Conservation (phyloP, 1,140 invertebrate species). For the Thaumetopoea pityocampa region DNA sequence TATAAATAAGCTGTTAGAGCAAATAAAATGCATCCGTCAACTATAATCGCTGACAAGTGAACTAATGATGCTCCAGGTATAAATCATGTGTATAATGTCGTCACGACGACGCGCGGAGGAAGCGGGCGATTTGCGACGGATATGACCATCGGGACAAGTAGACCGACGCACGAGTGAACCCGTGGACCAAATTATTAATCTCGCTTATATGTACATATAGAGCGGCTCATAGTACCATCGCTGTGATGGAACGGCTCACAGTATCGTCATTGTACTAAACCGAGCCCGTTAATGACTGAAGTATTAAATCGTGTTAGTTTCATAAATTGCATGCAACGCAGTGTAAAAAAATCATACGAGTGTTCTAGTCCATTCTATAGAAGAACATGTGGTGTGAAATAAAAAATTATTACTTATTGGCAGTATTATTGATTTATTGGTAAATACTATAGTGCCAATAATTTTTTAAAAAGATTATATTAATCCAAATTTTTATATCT, state of each 20-base stretch:
- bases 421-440: no score
- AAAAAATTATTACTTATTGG: no score
- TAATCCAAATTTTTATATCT: no score
- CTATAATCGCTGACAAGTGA: constrained; percentile 54
- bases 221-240: constrained; percentile 13
- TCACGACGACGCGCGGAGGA: constrained; percentile 55
- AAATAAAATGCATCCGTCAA: constrained; percentile 57
- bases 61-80: constrained; percentile 70
- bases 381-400: no score
- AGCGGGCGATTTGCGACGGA: constrained; percentile 69
- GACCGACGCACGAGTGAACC: constrained; percentile 33
- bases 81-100: constrained; percentile 66
- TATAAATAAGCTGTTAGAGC: constrained; percentile 41
- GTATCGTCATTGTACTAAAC: background rate
- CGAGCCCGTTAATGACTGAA: no score
- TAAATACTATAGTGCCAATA: no score
- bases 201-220: constrained; percentile 19
- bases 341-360: no score
- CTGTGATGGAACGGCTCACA: constrained; percentile 4
- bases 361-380: no score
- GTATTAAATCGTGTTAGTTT: no score
- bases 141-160: constrained; percentile 60
- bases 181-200: constrained; percentile 24
- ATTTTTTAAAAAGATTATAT: no score
- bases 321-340: no score